phyloP scores from a whole-genome alignment of 2,888 invertebrate species.

The Tillus elongatus region DNA sequence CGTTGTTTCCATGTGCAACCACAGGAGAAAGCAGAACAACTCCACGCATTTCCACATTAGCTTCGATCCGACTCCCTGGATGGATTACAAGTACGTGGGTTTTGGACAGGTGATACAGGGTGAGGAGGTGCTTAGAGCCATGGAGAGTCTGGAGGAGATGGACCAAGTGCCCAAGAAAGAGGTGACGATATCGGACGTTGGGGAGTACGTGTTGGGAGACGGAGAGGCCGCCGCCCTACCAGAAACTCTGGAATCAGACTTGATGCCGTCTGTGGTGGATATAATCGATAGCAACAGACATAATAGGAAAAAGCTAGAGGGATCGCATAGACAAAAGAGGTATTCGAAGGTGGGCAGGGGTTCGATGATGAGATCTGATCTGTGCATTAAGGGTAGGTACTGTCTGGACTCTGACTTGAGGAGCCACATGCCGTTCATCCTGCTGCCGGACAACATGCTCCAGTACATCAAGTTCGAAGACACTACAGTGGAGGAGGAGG shows the following conservation, averaged over 20 bases:
- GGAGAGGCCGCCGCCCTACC: not conserved
- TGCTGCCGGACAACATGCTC: constrained; percentile 20
- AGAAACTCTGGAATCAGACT: not conserved
- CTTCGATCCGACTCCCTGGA: constrained; percentile 58
- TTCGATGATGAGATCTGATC: constrained; percentile 21
- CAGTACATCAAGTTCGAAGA: too few species aligned
- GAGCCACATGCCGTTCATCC: constrained; percentile 22
- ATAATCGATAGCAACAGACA: constrained; percentile 12
- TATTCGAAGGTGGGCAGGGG: too few species aligned
- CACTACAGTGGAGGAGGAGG: too few species aligned
- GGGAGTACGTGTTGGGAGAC: not conserved
- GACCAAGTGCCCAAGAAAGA: not conserved
- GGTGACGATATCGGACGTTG: not conserved
- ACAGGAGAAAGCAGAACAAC: constrained; percentile 55
- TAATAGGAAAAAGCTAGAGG: constrained; percentile 9
- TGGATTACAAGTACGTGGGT: constrained; percentile 62
- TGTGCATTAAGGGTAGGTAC: constrained; percentile 23
- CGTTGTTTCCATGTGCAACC: constrained; percentile 63
- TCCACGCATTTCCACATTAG: constrained; percentile 62
- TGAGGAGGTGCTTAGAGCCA: not conserved
- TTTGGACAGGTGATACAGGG: constrained; percentile 46
- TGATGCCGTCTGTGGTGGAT: constrained; percentile 9
- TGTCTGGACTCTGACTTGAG: constrained; percentile 23
- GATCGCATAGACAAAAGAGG: too few species aligned
- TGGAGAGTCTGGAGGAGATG: not conserved